Evolutionary conservation across 1,140 invertebrate species (phyloP), one percentile per base, ranked within the genome.

Genomic region (Zaprionus tsacasi): DNA sequence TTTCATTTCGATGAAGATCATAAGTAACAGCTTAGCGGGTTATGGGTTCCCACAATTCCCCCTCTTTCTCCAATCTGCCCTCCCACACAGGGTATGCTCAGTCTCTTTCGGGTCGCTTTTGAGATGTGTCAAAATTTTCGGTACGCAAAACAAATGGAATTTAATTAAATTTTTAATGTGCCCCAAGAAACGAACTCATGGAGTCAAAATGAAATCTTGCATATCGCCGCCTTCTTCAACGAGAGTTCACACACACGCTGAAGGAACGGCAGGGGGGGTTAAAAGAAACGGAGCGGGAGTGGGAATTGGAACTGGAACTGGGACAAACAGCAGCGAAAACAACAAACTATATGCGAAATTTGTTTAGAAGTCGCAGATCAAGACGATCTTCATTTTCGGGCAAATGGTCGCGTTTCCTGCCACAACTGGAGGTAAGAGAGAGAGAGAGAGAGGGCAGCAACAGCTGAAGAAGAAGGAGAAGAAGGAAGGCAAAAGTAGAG

Each of bases 171-270:
- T 88, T 59, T 59, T 70, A 66, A 66, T 76, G 67, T 57, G 68
- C 35, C 17, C 17, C 68, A 69, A 76, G 17, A 25, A 70, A 27
- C 78, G 57, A 75, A 70, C 59, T 78, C 55, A 55, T 65, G 71
- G 59, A 72, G 59, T 52, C 64, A 87, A 82, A 45, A 76, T 80
- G 71, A 90, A 90, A 85, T 90, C 81, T 90, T 81, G 70, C 85
- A 90, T 81, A 90, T 86, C 85, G 81, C 85, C 85, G 81, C 65
- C 80, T 64, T 52, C 15, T 57, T 70, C 63, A 68, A 54, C 57
- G 63, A 78, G 57, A 54, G 25, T 81, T 70, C 27, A 48, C 75
- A 48, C 75, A 66, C 61, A 64, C 38, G 52, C 59, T 25, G 1
- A 63, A 77, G 45, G 64, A 58, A 12, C 6, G 30, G 12, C 7